phyloP scores from a whole-genome alignment of 2,888 invertebrate genomes.

The Leptinotarsa peninsularis region DNA sequence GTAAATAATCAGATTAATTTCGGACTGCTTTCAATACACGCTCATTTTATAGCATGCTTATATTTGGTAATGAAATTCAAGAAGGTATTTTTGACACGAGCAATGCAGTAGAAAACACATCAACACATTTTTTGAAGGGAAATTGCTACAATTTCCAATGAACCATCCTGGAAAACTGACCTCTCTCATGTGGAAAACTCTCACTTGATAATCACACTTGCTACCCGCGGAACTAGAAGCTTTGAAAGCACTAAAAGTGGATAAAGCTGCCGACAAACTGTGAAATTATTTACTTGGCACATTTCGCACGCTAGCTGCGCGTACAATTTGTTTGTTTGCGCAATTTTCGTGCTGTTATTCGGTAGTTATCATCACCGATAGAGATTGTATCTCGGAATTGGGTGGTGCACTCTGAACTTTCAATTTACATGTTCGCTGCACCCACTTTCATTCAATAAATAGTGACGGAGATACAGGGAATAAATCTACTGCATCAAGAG shows the following conservation, averaged over 20 bases:
- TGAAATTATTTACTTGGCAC: slow-evolving; percentile 46
- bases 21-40: too few relatives aligned
- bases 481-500: too few relatives aligned
- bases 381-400: slow-evolving; percentile 20
- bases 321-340: slow-evolving; percentile 34
- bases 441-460: neutral
- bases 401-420: neutral
- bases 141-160: too few relatives aligned
- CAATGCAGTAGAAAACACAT: too few relatives aligned
- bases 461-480: neutral
- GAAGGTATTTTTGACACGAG: too few relatives aligned
- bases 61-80: too few relatives aligned
- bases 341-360: slow-evolving; percentile 34
- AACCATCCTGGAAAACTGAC: slow-evolving; percentile 12
- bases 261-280: slow-evolving; percentile 42
- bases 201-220: slow-evolving; percentile 4
- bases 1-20: too few relatives aligned
- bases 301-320: slow-evolving; percentile 49
- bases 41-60: too few relatives aligned
- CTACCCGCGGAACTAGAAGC: neutral
- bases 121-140: too few relatives aligned
- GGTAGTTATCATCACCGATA: slow-evolving; percentile 25
- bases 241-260: slow-evolving; percentile 35
- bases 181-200: slow-evolving; percentile 14
- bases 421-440: neutral